Percentiles rank a stretch among this genome's conserved stretches.
Evolutionary conservation across 2,113 vertebrate genomes (phyloP).

Genomic region (Lasiurus borealis): DNA sequence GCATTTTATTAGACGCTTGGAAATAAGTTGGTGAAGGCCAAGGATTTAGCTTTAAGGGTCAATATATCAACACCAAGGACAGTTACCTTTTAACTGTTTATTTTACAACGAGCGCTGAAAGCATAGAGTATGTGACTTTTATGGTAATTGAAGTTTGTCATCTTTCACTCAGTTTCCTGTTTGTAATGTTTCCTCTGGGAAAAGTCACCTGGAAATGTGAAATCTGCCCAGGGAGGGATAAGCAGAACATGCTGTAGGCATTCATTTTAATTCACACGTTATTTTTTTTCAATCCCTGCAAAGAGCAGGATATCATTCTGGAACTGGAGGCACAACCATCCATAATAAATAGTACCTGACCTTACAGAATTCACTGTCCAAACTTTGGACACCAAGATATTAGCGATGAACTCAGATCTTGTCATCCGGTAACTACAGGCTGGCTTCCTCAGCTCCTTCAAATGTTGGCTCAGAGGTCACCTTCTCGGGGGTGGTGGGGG

Average conservation of each 20-base stretch:
- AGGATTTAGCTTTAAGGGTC: conserved; percentile 59
- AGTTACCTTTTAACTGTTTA: conserved; percentile 54
- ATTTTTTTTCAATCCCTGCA: not conserved
- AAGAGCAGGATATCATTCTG: not conserved
- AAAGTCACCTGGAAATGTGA: conserved; percentile 33
- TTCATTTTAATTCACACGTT: not conserved
- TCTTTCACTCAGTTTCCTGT: conserved; percentile 23
- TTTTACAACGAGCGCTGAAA: conserved; percentile 50
- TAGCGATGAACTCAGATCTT: no score
- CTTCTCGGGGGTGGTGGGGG: no score
- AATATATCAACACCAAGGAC: conserved; percentile 43
- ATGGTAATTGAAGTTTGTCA: conserved; percentile 53
- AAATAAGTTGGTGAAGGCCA: conserved; percentile 47
- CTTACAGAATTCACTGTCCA: not conserved
- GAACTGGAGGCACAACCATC: not conserved
- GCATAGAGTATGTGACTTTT: not conserved
- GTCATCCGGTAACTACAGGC: not conserved
- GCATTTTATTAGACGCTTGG: conserved; percentile 65
- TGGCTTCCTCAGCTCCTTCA: not conserved
- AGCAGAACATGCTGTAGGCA: not conserved
- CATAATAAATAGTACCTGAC: not conserved
- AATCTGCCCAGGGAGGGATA: not conserved
- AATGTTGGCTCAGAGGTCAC: not conserved
- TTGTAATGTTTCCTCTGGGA: conserved; percentile 41
- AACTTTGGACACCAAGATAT: not conserved